Percentiles rank a stretch among this genome's conserved stretches.
Evolutionary conservation across 2,797 vertebrate species (phyloP).

Genomic region (Phylloscopus collybita): DNA sequence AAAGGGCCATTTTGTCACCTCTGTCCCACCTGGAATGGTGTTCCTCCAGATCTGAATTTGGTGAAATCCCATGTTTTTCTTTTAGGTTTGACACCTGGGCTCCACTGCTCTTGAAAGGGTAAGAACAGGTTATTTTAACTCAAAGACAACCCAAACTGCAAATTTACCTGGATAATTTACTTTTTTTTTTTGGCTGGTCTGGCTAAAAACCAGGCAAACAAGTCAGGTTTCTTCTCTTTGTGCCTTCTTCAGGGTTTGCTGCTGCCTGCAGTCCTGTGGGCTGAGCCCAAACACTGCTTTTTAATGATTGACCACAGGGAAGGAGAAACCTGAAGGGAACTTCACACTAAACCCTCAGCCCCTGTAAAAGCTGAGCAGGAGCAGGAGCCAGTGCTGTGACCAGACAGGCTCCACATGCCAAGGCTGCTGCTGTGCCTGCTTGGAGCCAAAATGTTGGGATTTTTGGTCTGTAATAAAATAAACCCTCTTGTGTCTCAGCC

Average conservation of each 20-base stretch:
- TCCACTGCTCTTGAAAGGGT: neutral
- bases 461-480: slow-evolving; percentile 4
- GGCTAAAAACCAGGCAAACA: neutral
- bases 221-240: neutral
- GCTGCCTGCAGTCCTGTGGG: neutral
- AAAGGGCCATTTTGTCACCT: neutral
- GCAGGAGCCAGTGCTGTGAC: neutral
- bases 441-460: neutral
- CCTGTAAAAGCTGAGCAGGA: neutral
- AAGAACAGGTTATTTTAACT: neutral
- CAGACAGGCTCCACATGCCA: neutral
- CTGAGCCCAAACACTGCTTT: neutral
- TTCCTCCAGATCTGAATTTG: neutral
- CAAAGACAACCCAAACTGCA: neutral
- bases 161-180: rapidly evolving
- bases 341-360: neutral
- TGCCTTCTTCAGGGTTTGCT: neutral
- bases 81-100: neutral
- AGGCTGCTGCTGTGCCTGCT: neutral
- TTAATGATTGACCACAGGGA: neutral
- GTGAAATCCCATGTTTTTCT: neutral
- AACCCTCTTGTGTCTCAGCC: neutral
- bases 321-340: neutral
- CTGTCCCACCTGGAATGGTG: neutral
- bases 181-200: neutral